Evolutionary conservation across 2,888 invertebrate species (phyloP).

Genomic region (Cephus spinipes): DNA sequence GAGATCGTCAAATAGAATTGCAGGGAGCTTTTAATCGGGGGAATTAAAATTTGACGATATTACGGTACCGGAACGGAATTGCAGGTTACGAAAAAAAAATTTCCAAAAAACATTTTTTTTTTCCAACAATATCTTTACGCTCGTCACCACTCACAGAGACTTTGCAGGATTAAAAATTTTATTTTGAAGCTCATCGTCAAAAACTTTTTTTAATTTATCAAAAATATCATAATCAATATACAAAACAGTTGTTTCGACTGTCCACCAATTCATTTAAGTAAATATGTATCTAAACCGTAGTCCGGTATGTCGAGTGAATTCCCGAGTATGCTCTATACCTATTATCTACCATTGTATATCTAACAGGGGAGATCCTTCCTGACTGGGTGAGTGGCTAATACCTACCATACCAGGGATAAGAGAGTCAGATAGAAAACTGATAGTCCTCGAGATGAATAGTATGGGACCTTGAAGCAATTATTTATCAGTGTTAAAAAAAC

Average conservation of each 20-base stretch:
- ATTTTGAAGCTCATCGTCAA: too few species aligned
- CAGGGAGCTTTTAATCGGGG: background rate
- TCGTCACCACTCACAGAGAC: too few species aligned
- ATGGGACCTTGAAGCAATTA: slow-evolving; percentile 10
- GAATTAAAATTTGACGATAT: background rate
- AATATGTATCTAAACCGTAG: background rate
- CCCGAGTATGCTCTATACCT: slow-evolving; percentile 2
- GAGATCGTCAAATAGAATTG: slow-evolving; percentile 6
- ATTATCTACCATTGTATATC: slow-evolving; percentile 38
- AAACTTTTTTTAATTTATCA: background rate
- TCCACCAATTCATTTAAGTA: background rate
- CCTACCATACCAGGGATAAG: slow-evolving; percentile 11
- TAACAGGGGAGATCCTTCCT: slow-evolving; percentile 34
- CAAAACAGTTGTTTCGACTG: background rate
- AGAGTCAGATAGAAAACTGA: slow-evolving; percentile 25
- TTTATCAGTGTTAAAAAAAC: slow-evolving; percentile 25
- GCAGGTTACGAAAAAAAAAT: background rate
- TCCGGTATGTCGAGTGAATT: background rate
- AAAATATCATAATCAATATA: background rate
- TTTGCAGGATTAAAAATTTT: too few species aligned
- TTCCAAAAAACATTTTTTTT: too few species aligned
- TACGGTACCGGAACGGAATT: background rate
- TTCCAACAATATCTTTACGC: too few species aligned
- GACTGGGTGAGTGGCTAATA: slow-evolving; percentile 11
- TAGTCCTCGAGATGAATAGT: slow-evolving; percentile 22